Conservation (phyloP, 2,797 vertebrate genomes). For the Furcifer pardalis region DNA sequence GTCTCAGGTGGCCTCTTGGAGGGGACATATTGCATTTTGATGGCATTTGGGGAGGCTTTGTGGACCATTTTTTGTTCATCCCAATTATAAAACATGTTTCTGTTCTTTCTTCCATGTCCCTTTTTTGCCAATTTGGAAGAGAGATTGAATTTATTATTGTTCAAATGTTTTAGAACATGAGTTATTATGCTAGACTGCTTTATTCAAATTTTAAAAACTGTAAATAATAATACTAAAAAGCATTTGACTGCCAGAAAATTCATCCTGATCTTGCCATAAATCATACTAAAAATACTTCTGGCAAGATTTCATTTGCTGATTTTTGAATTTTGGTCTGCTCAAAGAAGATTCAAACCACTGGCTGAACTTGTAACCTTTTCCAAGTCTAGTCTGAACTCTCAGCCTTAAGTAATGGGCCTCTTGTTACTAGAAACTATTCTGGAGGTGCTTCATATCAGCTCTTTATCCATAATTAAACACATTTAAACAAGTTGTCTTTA, state of each 20-base stretch:
- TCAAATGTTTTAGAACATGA: not conserved
- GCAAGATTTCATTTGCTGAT: conserved; percentile 65
- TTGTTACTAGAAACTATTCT: conserved; percentile 38
- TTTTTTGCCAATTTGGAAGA: not conserved
- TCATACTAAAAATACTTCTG: conserved; percentile 60
- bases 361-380: conserved; percentile 45
- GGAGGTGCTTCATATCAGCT: conserved; percentile 14
- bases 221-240: conserved; percentile 36
- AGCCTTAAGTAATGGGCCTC: conserved; percentile 24
- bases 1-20: no score
- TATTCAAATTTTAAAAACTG: not conserved
- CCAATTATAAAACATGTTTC: no score
- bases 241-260: conserved; percentile 20
- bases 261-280: conserved; percentile 64
- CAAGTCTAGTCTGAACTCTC: conserved; percentile 43
- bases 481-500: conserved; percentile 27
- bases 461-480: conserved; percentile 1
- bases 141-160: not conserved
- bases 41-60: not conserved
- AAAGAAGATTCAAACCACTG: conserved; percentile 46
- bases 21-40: not conserved
- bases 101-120: not conserved
- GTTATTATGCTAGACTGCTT: not conserved
- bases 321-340: conserved; percentile 48
- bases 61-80: not conserved